A percentile compares a stretch with the other conserved stretches of the same genome.
These are phyloP conservation scores for Papilio dardanus DNA, from an alignment of 1,140 invertebrate species.

Conservation along the genomic window DNA sequence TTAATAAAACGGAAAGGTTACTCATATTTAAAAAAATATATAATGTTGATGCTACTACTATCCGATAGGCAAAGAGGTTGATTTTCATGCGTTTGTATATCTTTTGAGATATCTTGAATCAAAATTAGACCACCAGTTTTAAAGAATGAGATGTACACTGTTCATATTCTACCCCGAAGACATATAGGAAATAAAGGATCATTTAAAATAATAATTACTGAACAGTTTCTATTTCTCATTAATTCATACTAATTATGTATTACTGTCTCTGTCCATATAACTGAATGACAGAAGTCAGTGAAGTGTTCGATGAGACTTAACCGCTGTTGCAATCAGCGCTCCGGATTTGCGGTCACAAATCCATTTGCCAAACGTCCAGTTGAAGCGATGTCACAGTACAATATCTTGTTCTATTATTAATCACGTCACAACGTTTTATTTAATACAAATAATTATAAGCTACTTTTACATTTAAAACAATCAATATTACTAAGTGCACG, in stretches of 20 bases:
- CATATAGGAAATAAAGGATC: too few relatives aligned
- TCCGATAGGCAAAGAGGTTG: neutral
- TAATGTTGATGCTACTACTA: neutral
- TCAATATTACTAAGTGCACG: too few relatives aligned
- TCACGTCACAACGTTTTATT: too few relatives aligned
- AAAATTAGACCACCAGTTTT: too few relatives aligned
- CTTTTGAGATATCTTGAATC: too few relatives aligned
- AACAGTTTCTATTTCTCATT: too few relatives aligned
- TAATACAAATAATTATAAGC: too few relatives aligned
- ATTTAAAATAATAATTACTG: too few relatives aligned
- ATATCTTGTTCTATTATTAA: neutral
- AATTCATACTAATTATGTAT: neutral
- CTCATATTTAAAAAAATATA: neutral
- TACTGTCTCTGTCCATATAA: neutral
- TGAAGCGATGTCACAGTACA: neutral
- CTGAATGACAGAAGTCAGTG: neutral
- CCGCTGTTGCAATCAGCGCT: conserved; percentile 6
- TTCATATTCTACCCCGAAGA: too few relatives aligned
- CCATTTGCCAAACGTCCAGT: neutral
- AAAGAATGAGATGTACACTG: too few relatives aligned
- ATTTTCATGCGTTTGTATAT: too few relatives aligned
- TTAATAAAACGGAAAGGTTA: conserved; percentile 13
- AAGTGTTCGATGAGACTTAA: neutral
- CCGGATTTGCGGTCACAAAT: conserved; percentile 2
- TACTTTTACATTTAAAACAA: neutral